A percentile compares a stretch with the other conserved stretches of the same genome.
These are phyloP conservation scores for Eristalis tenax DNA, from an alignment of 2,888 invertebrate species.

Conservation along the genomic window DNA sequence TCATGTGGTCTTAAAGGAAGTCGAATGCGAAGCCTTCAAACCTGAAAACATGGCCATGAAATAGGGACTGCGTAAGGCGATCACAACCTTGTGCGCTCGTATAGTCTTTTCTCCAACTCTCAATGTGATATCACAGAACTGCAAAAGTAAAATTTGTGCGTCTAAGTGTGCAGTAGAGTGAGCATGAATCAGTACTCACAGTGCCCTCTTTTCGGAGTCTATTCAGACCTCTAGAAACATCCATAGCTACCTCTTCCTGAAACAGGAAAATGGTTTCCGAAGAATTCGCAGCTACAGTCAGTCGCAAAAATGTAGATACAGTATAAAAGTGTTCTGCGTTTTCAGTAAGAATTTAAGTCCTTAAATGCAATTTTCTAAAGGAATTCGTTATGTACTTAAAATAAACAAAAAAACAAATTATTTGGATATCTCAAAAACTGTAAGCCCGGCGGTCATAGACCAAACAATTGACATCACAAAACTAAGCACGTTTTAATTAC, in stretches of 20 bases:
- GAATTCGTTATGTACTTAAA: no score
- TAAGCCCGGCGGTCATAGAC: no score
- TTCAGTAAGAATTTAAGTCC: no score
- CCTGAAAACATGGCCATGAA: constrained; percentile 76
- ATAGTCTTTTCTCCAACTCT: constrained; percentile 69
- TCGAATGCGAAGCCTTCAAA: constrained; percentile 9
- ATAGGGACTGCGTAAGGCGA: constrained; percentile 75
- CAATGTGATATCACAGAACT: constrained; percentile 74
- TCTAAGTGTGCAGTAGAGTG: no score
- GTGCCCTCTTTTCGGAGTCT: constrained; percentile 24
- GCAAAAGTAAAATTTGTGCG: constrained; percentile 1
- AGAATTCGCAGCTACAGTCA: no score
- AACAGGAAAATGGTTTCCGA: background rate
- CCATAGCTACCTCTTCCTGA: background rate
- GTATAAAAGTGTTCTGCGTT: no score
- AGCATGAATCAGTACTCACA: constrained; percentile 14
- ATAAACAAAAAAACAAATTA: no score
- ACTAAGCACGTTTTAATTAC: no score
- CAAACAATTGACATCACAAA: no score
- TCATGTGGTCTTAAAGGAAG: background rate
- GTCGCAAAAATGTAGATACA: no score
- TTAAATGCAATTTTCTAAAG: no score
- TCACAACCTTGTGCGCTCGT: constrained; percentile 74
- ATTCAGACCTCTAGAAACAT: background rate
- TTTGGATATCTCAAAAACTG: no score